Base-by-base conservation (phyloP, 2,113 vertebrate species). In the Alaudala cheleensis region DNA sequence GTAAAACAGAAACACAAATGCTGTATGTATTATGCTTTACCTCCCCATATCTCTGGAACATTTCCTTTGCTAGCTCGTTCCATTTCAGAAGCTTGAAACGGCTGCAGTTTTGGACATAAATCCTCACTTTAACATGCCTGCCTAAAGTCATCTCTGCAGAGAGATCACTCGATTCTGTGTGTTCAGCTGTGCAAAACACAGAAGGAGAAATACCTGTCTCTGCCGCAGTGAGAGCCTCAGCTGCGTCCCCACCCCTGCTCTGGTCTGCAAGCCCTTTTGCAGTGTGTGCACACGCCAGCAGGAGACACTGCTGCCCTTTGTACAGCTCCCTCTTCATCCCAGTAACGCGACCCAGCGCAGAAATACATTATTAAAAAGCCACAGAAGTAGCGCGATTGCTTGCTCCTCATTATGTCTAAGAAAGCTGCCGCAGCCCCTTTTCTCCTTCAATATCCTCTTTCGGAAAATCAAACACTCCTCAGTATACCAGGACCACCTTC, bases 261-360 rank as follows among this genome's bases (percentile, higher is more conserved):
- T 19, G 10, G 12, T 2, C 40, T 29, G 44, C 33, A 51, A 73
- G 90, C 5, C 8, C 18, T 4, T 81, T 33, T 92, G 93, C 92
- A 96, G 53, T 94, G 14, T 42, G 19, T 4, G 9, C 23, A 14
- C 34, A 49, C 60, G 78, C 96, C 96, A 88, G 93, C 86, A 97
- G 96, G 96, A 95, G 96, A 84, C 95, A 96, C 92, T 96, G 80
- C 82, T 96, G 90, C 88, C 37, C n/a, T 60, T 96, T 57, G 81
- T 60, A 80, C 7, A 24, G 72, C 60, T 81, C 64, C 51, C 69
- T 93, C 66, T 44, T 10, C 82, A 51, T 50, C 14, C 51, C 42
- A 24, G 53, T 11, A 70, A 54, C 6, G 25, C 5, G 51, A 92
- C 40, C 58, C 64, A 17, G 3, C 0, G 49, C 79, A 53, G n/a